Conservation (phyloP, 2,113 vertebrate genomes). For the Rhinolophus ferrumequinum region DNA sequence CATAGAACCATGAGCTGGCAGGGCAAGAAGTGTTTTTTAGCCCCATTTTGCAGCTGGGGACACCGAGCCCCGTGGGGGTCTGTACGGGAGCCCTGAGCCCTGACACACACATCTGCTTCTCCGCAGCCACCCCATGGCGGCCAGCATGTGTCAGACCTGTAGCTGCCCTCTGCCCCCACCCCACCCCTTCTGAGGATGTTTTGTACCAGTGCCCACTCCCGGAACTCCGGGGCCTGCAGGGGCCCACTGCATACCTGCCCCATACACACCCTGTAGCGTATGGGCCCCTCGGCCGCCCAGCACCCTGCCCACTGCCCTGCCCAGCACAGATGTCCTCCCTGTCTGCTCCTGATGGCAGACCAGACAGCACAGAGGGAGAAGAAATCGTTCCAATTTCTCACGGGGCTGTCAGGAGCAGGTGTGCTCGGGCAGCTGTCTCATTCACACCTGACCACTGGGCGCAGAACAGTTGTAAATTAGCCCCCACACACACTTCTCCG, state of each 20-base stretch:
- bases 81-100: neutral
- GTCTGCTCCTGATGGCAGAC: neutral
- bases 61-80: neutral
- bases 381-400: neutral
- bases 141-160: neutral
- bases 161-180: no score
- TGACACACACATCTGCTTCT: neutral
- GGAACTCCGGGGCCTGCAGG: neutral
- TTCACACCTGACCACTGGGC: neutral
- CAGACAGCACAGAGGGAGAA: neutral
- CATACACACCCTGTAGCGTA: neutral
- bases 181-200: neutral
- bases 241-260: neutral
- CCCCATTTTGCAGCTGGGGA: neutral
- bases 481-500: neutral
- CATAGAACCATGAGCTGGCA: neutral
- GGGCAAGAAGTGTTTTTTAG: neutral
- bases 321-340: neutral
- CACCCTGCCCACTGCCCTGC: neutral
- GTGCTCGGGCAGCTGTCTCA: neutral
- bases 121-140: neutral
- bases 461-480: neutral
- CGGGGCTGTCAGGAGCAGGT: neutral
- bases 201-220: neutral
- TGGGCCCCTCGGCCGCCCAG: neutral